Percentiles rank a stretch among this genome's conserved stretches.
These are phyloP conservation scores for Drymonia ruficornis DNA, from an alignment of 2,888 invertebrate genomes.

Conservation along the genomic window DNA sequence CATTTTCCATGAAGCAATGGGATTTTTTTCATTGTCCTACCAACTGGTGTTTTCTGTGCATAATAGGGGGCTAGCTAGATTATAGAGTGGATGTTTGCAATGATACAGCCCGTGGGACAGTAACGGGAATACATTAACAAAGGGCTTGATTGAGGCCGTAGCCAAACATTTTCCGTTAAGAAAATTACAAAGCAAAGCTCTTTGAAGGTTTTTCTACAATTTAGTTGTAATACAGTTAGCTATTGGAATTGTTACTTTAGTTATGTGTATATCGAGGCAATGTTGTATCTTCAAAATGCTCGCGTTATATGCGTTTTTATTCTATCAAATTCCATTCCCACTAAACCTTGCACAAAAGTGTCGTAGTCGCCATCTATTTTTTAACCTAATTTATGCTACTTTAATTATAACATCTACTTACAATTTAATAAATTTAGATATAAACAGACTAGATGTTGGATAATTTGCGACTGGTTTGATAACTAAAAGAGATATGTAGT, in stretches of 20 bases:
- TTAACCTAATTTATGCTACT: too few relatives aligned
- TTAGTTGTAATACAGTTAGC: slow-evolving; percentile 20
- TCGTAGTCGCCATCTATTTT: too few relatives aligned
- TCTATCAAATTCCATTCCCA: too few relatives aligned
- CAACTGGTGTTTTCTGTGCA: slow-evolving; percentile 69
- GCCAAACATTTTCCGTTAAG: slow-evolving; percentile 57
- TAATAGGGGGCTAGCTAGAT: slow-evolving; percentile 68
- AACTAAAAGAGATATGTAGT: not conserved
- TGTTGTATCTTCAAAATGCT: too few relatives aligned
- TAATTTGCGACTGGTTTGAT: too few relatives aligned
- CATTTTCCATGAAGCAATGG: slow-evolving; percentile 70
- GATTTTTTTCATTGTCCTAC: slow-evolving; percentile 72
- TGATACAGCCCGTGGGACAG: slow-evolving; percentile 70
- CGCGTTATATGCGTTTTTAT: too few relatives aligned
- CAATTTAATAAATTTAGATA: too few relatives aligned
- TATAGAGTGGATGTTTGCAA: slow-evolving; percentile 63
- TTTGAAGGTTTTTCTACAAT: slow-evolving; percentile 38
- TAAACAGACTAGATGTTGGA: too few relatives aligned
- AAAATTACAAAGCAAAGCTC: slow-evolving; percentile 62
- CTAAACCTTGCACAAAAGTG: too few relatives aligned
- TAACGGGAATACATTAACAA: slow-evolving; percentile 71
- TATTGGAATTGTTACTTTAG: too few relatives aligned
- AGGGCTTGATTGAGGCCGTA: slow-evolving; percentile 52
- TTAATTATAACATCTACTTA: too few relatives aligned
- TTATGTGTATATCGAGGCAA: too few relatives aligned